Conservation (phyloP, 2,888 invertebrate species). For the Dermolepida albohirtum region DNA sequence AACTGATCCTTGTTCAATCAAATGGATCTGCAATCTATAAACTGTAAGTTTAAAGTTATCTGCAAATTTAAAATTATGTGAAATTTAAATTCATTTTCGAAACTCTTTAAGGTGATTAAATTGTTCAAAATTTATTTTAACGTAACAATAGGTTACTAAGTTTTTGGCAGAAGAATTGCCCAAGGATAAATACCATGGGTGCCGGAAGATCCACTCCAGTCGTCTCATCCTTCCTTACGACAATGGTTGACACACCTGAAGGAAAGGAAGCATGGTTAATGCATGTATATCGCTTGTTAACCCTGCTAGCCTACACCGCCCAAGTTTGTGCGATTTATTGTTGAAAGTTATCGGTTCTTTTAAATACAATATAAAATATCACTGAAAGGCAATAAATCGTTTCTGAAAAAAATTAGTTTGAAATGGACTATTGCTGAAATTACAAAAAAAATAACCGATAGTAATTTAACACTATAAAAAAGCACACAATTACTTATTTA, state of each 20-base stretch:
- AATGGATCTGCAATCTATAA: slow-evolving; percentile 65
- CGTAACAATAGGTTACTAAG: slow-evolving; percentile 60
- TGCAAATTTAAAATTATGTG: slow-evolving; percentile 53
- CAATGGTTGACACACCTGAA: slow-evolving; percentile 68
- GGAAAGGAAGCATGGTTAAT: slow-evolving; percentile 69
- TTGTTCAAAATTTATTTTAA: slow-evolving; percentile 43
- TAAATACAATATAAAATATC: slow-evolving; percentile 36
- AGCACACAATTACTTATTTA: slow-evolving; percentile 17
- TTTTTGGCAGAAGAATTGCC: slow-evolving; percentile 65
- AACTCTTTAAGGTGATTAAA: slow-evolving; percentile 42
- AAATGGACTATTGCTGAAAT: slow-evolving; percentile 45
- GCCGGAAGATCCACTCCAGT: slow-evolving; percentile 55
- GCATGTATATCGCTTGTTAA: slow-evolving; percentile 63
- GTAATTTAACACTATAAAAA: slow-evolving; percentile 31
- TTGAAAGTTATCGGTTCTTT: slow-evolving; percentile 37
- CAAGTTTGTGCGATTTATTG: slow-evolving; percentile 42
- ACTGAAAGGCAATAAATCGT: slow-evolving; percentile 42
- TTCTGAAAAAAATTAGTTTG: slow-evolving; percentile 44
- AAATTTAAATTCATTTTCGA: slow-evolving; percentile 46
- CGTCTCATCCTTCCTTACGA: slow-evolving; percentile 49
- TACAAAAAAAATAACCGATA: slow-evolving; percentile 40
- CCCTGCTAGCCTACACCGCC: slow-evolving; percentile 64
- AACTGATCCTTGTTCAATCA: slow-evolving; percentile 63
- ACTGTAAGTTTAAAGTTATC: slow-evolving; percentile 65
- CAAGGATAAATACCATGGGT: slow-evolving; percentile 71